phyloP scores from a whole-genome alignment of 1,140 invertebrate species.

The Leucophenga varia region DNA sequence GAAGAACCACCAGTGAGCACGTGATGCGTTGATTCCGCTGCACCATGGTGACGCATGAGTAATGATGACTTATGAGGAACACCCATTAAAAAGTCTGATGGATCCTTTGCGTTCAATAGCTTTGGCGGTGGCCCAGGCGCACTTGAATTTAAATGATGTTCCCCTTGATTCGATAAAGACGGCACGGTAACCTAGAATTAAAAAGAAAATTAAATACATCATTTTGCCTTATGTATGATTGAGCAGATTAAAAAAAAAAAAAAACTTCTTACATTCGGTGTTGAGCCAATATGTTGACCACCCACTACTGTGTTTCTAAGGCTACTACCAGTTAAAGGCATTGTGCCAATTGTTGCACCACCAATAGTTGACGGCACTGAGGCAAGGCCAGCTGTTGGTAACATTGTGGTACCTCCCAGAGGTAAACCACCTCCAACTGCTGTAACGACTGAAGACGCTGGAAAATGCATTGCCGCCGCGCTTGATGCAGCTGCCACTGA shows the following conservation, averaged over 20 bases:
- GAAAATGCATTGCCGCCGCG: conserved; percentile 19
- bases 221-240: no score
- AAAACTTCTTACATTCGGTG: conserved; percentile 45
- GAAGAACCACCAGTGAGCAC: conserved; percentile 15
- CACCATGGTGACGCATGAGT: conserved; percentile 41
- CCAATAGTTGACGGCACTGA: conserved; percentile 30
- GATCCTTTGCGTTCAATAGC: conserved; percentile 30
- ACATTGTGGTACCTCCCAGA: conserved; percentile 46
- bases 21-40: conserved; percentile 12
- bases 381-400: conserved; percentile 44
- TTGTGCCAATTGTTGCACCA: conserved; percentile 15
- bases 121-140: conserved; percentile 60
- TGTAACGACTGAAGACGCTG: conserved; percentile 11
- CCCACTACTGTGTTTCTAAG: conserved; percentile 43
- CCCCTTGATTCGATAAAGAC: conserved; percentile 38
- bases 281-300: conserved; percentile 38
- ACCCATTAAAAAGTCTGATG: conserved; percentile 10
- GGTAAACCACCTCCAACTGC: conserved; percentile 8
- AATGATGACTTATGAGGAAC: conserved; percentile 58
- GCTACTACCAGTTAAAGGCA: conserved; percentile 31
- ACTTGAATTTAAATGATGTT: conserved; percentile 58
- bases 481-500: conserved; percentile 11
- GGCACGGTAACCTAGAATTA: conserved; percentile 35
- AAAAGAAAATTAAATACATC: background rate
- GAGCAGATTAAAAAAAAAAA: no score